Conservation (phyloP, 1,140 invertebrate species). For the Euschistus heros region DNA sequence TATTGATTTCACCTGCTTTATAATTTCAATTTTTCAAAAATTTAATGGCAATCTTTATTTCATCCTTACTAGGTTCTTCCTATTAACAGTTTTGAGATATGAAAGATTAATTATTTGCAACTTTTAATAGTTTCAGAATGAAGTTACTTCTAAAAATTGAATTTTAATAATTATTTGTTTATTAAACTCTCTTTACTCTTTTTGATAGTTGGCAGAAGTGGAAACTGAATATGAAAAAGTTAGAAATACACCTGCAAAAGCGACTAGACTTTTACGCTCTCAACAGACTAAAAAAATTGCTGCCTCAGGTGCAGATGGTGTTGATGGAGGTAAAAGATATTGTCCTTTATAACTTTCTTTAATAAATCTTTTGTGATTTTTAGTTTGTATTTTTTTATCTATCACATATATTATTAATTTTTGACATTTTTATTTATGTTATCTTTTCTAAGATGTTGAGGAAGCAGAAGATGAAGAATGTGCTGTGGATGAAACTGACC, state of each 20-base stretch:
- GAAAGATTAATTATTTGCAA: no score
- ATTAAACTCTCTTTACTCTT: neutral
- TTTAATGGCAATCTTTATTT: no score
- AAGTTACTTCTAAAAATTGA: no score
- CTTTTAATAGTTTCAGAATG: no score
- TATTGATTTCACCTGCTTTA: no score
- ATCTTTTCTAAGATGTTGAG: neutral
- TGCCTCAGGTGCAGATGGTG: slow-evolving; percentile 34
- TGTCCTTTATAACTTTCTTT: neutral
- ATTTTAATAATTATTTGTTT: neutral
- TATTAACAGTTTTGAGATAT: no score
- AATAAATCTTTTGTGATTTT: neutral
- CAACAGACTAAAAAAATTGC: slow-evolving; percentile 57
- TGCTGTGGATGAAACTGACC: slow-evolving; percentile 63
- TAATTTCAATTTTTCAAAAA: no score
- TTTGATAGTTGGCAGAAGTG: slow-evolving; percentile 62
- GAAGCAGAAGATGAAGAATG: slow-evolving; percentile 37
- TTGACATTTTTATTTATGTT: neutral
- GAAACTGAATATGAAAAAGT: slow-evolving; percentile 78
- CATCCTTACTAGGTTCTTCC: no score
- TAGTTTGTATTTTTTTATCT: neutral
- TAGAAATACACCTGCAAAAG: slow-evolving; percentile 55
- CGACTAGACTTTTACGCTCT: slow-evolving; percentile 72
- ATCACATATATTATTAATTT: neutral
- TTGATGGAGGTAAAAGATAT: slow-evolving; percentile 27